Evolutionary conservation across 2,888 invertebrate genomes (phyloP).

Genomic region (Scaptomyza parva): DNA sequence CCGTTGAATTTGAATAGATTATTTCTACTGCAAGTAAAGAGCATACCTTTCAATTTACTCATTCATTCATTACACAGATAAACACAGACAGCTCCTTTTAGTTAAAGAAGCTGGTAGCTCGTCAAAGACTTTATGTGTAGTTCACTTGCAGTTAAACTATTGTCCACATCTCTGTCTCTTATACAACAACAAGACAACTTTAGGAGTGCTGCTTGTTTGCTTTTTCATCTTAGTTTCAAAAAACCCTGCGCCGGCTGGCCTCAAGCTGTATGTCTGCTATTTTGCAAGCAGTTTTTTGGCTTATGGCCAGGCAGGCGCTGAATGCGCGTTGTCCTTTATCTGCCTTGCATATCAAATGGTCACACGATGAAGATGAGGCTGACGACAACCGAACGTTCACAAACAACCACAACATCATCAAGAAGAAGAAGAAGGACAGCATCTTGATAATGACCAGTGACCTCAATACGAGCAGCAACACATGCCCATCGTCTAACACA

Average conservation of each 20-base stretch:
- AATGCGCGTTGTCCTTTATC: slow-evolving; percentile 76
- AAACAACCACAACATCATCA: slow-evolving; percentile 2
- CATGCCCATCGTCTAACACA: slow-evolving; percentile 61
- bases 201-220: slow-evolving; percentile 14
- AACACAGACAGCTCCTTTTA: background rate
- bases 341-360: slow-evolving; percentile 79
- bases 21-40: slow-evolving; percentile 8
- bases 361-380: slow-evolving; percentile 18
- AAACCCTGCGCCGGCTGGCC: background rate
- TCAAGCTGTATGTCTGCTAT: background rate
- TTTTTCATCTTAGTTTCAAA: background rate
- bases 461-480: slow-evolving; percentile 63
- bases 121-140: slow-evolving; percentile 52
- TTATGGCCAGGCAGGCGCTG: slow-evolving; percentile 50
- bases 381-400: slow-evolving; percentile 35
- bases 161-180: slow-evolving; percentile 18
- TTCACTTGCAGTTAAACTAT: slow-evolving; percentile 61
- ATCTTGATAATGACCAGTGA: slow-evolving; percentile 79
- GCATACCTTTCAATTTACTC: slow-evolving; percentile 8
- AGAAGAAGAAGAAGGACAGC: slow-evolving; percentile 35
- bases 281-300: slow-evolving; percentile 50
- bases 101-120: slow-evolving; percentile 39
- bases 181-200: slow-evolving; percentile 33
- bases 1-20: slow-evolving; percentile 21
- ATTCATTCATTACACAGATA: background rate